A percentile compares a stretch with the other conserved stretches of the same genome.
Evolutionary conservation across 1,140 invertebrate genomes (phyloP).

Genomic region (Contarinia nasturtii): DNA sequence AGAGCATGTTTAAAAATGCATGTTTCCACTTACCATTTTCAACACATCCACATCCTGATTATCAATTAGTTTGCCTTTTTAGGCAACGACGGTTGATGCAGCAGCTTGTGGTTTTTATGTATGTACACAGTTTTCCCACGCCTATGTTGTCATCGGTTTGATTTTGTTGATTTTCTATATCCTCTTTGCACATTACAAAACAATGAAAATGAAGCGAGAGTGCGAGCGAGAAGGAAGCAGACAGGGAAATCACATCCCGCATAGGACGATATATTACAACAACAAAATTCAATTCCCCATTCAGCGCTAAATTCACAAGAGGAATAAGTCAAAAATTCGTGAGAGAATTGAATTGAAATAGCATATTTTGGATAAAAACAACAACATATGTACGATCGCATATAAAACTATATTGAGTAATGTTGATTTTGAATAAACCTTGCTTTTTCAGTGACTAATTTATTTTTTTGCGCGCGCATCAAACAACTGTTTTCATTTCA

Average conservation of each 20-base stretch:
- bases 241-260: slow-evolving; percentile 3
- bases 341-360: too few relatives aligned
- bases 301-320: background rate
- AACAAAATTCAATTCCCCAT: background rate
- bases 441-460: too few relatives aligned
- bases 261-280: background rate
- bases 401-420: too few relatives aligned
- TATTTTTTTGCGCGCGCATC: too few relatives aligned
- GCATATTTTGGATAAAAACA: too few relatives aligned
- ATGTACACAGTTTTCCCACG: slow-evolving; percentile 13
- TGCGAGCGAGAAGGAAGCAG: background rate
- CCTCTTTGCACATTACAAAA: slow-evolving; percentile 4
- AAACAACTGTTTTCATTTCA: too few relatives aligned
- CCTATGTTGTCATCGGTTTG: slow-evolving; percentile 7
- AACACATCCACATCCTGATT: background rate
- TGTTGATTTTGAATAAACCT: too few relatives aligned
- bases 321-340: too few relatives aligned
- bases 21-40: slow-evolving; percentile 7
- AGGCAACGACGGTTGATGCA: slow-evolving; percentile 5
- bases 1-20: slow-evolving; percentile 6
- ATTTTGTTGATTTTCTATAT: background rate
- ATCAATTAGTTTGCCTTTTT: slow-evolving; percentile 9
- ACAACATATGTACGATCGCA: too few relatives aligned
- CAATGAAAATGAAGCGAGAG: slow-evolving; percentile 2
- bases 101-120: background rate